Evolutionary conservation across 2,113 vertebrate species (phyloP).

Genomic region (Epinephelus lanceolatus): DNA sequence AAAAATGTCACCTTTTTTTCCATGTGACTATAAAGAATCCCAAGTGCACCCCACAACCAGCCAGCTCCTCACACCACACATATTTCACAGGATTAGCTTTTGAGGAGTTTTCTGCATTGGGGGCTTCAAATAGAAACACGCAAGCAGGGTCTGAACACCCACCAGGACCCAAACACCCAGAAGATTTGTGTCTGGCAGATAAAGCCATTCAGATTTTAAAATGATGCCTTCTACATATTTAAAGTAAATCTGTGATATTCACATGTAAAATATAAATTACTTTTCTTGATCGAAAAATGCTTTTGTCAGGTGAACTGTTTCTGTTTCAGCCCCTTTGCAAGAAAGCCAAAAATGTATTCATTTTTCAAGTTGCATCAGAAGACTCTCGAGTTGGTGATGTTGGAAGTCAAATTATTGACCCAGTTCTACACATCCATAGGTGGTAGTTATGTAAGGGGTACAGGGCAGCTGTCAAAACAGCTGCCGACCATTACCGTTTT

Average conservation of each 20-base stretch:
- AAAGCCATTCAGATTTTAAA: not conserved
- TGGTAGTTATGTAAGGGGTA: constrained; percentile 58
- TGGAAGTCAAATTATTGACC: constrained; percentile 5
- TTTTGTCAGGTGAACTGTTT: not conserved
- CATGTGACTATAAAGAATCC: constrained; percentile 26
- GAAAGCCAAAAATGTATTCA: not conserved
- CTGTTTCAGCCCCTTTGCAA: not conserved
- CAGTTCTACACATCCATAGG: constrained; percentile 47
- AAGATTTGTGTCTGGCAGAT: not conserved
- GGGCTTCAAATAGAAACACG: constrained; percentile 26
- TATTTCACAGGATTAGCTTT: constrained; percentile 74
- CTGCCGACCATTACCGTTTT: not conserved
- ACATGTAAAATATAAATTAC: too few species aligned
- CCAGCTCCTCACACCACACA: constrained; percentile 25
- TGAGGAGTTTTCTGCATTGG: constrained; percentile 34
- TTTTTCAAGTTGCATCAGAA: not conserved
- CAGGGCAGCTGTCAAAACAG: constrained; percentile 73
- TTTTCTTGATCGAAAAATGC: not conserved
- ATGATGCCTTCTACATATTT: not conserved
- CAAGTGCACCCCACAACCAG: not conserved
- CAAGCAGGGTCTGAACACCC: constrained; percentile 34
- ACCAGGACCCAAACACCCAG: constrained; percentile 16
- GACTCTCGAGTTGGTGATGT: not conserved
- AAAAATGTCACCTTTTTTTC: constrained; percentile 3
- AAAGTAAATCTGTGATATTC: not conserved